These are phyloP conservation scores for Actinopyga echinites DNA, from an alignment of 53 echinoderm and acorn worm genomes.

Conservation along the genomic window DNA sequence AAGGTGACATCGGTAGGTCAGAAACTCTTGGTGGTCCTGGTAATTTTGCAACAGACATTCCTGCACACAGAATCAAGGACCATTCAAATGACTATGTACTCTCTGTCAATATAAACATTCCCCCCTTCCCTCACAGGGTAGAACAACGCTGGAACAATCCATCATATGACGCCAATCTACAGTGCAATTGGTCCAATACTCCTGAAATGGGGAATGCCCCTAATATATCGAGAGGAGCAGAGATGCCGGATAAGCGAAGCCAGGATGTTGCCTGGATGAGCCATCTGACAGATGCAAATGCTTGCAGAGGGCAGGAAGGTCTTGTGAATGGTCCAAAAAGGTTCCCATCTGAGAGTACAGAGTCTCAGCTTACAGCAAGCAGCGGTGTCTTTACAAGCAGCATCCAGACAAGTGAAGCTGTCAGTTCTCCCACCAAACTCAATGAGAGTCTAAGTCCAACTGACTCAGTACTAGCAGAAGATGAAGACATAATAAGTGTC, in stretches of 20 bases:
- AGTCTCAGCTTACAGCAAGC: conserved; percentile 53
- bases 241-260: neutral
- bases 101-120: conserved; percentile 45
- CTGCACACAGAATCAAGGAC: conserved; percentile 13
- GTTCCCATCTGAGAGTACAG: conserved; percentile 34
- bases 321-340: neutral
- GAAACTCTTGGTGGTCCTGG: too few species aligned
- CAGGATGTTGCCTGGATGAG: neutral
- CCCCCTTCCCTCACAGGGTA: conserved; percentile 24
- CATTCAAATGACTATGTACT: conserved; percentile 43
- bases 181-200: neutral
- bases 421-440: conserved; percentile 20
- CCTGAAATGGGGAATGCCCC: neutral
- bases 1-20: neutral
- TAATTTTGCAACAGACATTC: neutral
- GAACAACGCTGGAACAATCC: conserved; percentile 8
- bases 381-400: conserved; percentile 68
- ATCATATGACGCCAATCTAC: neutral
- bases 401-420: conserved; percentile 39
- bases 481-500: conserved; percentile 19
- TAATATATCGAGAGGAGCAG: neutral
- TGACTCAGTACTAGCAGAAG: neutral
- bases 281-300: neutral
- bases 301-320: neutral
- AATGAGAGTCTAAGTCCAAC: neutral